Evolutionary conservation across 2,888 invertebrate species (phyloP), one percentile per base, ranked within the genome.

Genomic region (Drosophila setosimentum): DNA sequence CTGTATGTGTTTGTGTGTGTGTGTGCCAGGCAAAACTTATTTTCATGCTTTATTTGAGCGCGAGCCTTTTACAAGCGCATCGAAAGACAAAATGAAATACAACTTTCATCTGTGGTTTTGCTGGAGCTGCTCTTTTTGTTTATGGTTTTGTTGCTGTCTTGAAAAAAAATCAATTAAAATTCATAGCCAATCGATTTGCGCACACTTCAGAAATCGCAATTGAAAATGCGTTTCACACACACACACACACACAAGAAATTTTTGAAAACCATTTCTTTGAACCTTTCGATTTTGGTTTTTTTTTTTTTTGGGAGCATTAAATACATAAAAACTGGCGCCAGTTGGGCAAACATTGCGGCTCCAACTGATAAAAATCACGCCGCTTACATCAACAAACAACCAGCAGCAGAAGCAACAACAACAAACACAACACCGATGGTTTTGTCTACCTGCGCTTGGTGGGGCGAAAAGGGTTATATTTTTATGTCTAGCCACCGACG

Each of bases 141-240:
- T 45, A 21, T 21, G 0, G 16, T 66, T 57, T 50, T 76, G 59
- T 49, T 64, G 64, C 62, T 82, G 78, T 61, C 83, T 64, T 65
- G 68, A 27, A 54, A 49, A 72, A 88, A 87, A 87, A 87, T 91
- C 92, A 91, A 91, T 91, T 91, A 91, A 92, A 91, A 91, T 83
- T 91, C 92, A 91, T 91, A 90, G 83, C 92, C 88, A 91, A 92
- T 92, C 87, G 91, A 91, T 91, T 91, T 81, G 83, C 71, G 76
- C 82, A 86, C 82, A 76, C 68, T 78, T 73, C 57, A 68, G 37
- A 73, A 73, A 80, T 66, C 66, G 82, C 76, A 80, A 79, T 80
- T 80, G 81, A 78, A 78, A 78, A 81, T 62, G 69, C 65, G 65
- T 63, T 78, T 81, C 45, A 69, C 73, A 67, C 49, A 66, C 37